These are phyloP conservation scores for Drosophila tropicalis DNA, from an alignment of 1,140 invertebrate species.

Conservation along the genomic window DNA sequence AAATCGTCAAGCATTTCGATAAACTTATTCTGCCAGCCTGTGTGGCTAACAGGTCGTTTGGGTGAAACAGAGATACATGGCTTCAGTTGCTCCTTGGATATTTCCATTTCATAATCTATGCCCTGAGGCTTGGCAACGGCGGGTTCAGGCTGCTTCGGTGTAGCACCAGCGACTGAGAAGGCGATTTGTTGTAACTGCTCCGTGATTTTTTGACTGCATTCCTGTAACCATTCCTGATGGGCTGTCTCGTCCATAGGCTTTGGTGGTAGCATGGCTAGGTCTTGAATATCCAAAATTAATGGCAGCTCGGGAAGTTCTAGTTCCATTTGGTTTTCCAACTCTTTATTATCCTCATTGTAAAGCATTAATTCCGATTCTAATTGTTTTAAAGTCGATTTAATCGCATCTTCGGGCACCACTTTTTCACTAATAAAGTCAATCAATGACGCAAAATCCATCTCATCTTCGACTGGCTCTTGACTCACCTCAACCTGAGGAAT, in stretches of 20 bases:
- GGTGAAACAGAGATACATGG: too few relatives aligned
- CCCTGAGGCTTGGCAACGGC: too few relatives aligned
- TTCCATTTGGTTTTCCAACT: background rate
- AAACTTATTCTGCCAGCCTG: conserved; percentile 30
- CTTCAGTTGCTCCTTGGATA: conserved; percentile 11
- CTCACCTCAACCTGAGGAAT: background rate
- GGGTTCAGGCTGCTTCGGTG: background rate
- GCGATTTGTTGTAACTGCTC: conserved; percentile 18
- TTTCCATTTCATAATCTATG: conserved; percentile 40
- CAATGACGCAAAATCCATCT: background rate
- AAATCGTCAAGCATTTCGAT: conserved; percentile 23
- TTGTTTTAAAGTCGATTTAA: too few relatives aligned
- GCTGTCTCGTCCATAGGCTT: conserved; percentile 18
- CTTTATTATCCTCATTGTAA: background rate
- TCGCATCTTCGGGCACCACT: background rate
- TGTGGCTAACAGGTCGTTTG: background rate
- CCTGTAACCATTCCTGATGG: conserved; percentile 25
- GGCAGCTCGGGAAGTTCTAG: conserved; percentile 9
- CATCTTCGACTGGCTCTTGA: background rate
- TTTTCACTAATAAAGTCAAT: too few relatives aligned
- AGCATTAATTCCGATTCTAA: too few relatives aligned
- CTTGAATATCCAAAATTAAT: conserved; percentile 17
- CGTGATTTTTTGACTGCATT: conserved; percentile 22
- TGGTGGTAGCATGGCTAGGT: conserved; percentile 11
- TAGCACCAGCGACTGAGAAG: background rate